Evolutionary conservation across 2,888 invertebrate species (phyloP).

Genomic region (Lycophotia porphyrea): DNA sequence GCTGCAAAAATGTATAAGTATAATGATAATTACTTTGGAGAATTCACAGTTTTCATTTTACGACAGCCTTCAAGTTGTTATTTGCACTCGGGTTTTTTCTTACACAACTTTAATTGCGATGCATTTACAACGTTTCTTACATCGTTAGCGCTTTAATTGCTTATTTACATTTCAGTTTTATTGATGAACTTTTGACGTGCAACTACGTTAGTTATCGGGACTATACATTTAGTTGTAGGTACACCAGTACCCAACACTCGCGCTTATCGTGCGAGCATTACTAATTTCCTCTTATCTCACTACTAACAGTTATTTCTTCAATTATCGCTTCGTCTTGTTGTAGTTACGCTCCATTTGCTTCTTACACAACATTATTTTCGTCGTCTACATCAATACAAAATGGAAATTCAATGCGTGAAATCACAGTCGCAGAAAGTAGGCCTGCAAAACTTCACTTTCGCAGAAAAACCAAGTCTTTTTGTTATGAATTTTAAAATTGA

Average conservation of each 20-base stretch:
- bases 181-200: constrained; percentile 63
- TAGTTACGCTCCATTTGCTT: constrained; percentile 59
- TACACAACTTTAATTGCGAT: constrained; percentile 59
- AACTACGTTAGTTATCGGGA: constrained; percentile 38
- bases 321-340: constrained; percentile 65
- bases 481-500: constrained; percentile 25
- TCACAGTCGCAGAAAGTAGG: constrained; percentile 18
- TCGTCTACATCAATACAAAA: constrained; percentile 16
- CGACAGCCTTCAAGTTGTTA: constrained; percentile 53
- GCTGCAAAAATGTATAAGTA: constrained; percentile 32
- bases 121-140: constrained; percentile 62
- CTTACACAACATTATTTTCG: constrained; percentile 47
- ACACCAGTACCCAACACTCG: constrained; percentile 31
- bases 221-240: constrained; percentile 29
- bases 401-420: constrained; percentile 32
- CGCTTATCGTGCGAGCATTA: constrained; percentile 58
- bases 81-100: constrained; percentile 64
- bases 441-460: constrained; percentile 30
- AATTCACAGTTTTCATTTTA: constrained; percentile 44
- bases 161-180: constrained; percentile 68
- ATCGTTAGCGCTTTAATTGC: constrained; percentile 69
- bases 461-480: constrained; percentile 30
- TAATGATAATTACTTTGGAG: constrained; percentile 42
- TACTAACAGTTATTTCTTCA: constrained; percentile 59
- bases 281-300: constrained; percentile 66